Evolutionary conservation across 1,140 invertebrate genomes (phyloP), one percentile per base, ranked within the genome.

Genomic region (Rhagoletis zephyria): DNA sequence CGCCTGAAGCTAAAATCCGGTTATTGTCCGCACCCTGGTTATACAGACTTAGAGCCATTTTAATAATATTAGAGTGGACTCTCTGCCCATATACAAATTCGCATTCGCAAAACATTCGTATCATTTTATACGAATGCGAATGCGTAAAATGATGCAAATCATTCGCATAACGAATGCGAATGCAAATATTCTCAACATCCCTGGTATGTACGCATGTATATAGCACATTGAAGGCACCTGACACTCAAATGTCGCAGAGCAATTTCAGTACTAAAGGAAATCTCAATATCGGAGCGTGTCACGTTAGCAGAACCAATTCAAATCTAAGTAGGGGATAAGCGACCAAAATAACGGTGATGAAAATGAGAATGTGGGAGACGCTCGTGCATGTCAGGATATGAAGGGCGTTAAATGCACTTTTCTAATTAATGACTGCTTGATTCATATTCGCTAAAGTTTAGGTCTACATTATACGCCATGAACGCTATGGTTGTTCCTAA

Each of bases 381-480:
- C 51, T 48, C 42, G 12, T 48, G 40, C 42, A 48, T 67, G 10
- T 67, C 64, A 67, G n/a, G 6, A 67, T 3, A 67, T 7, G 19
- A 40, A 67, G 3, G 9, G 40, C 12, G 40, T 6, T 74, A 42
- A 74, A 45, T n/a, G 40, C 42, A 74, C 16, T 74, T 45, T 74
- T 74, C 67, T 74, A 74, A 45, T 74, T 74, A 74, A 74, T 74
- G 67, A 67, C 7, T 67, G 19, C 19, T 19, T 30, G 64, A 56
- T 10, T 56, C 51, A 56, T 56, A 56, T 56, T 30, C 30, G 30
- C 30, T 30, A 30, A 30, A 30, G 30, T 30, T 30, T 30, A 30
- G 30, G 30, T 30, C 30, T 30, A 30, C 30, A 30, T 30, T 30
- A 30, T 30, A 30, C 30, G 30, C 30, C 30, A 30, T 30, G 30